These are phyloP conservation scores for Dasyurus viverrinus DNA, from an alignment of 2,113 vertebrate species.

Conservation along the genomic window DNA sequence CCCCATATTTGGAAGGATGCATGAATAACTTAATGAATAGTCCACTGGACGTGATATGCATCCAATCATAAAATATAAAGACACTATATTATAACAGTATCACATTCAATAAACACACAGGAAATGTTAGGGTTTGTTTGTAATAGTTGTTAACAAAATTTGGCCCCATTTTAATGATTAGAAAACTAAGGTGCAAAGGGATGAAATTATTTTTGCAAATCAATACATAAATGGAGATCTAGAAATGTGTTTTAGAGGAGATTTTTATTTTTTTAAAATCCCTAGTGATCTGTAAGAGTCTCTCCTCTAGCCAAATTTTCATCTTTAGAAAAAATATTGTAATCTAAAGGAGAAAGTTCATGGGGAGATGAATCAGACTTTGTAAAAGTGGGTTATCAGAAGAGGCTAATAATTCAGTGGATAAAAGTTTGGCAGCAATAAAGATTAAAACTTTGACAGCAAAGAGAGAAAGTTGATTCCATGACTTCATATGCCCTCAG, in stretches of 20 bases:
- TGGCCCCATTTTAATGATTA: not conserved
- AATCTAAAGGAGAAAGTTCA: not conserved
- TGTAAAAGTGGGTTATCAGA: conserved; percentile 4
- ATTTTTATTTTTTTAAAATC: not conserved
- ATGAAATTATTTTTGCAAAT: not conserved
- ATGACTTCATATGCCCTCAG: not conserved
- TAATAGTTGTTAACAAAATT: not conserved
- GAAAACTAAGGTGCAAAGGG: not conserved
- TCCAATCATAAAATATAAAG: rapidly evolving
- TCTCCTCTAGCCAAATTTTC: not conserved
- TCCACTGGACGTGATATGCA: not conserved
- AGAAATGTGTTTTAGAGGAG: not conserved
- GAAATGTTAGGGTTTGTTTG: not conserved
- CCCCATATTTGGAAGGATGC: not conserved
- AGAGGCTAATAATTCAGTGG: not conserved
- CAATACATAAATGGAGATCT: not conserved
- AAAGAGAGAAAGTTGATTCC: not conserved
- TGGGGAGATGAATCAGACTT: not conserved
- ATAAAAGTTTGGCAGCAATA: not conserved
- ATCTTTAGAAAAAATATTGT: not conserved
- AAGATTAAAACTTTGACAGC: conserved; percentile 10
- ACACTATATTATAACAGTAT: not conserved
- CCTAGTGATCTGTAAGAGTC: not conserved
- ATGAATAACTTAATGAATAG: not conserved
- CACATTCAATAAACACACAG: not conserved